Evolutionary conservation across 2,113 vertebrate genomes (phyloP).

Genomic region (Macquaria ambigua): DNA sequence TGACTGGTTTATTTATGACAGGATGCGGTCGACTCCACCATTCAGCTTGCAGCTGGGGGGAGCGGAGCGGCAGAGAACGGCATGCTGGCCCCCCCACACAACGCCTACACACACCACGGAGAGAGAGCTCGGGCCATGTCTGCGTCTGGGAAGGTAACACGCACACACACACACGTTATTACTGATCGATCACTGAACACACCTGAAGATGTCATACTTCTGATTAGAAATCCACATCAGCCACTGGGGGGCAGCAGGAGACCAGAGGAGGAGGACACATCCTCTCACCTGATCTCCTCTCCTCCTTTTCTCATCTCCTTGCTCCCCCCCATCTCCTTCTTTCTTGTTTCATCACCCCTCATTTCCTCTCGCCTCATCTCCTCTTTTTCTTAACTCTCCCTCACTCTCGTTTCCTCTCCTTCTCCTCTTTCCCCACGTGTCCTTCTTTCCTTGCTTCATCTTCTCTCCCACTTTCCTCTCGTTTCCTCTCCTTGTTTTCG

Average conservation of each 20-base stretch:
- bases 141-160: conserved; percentile 78
- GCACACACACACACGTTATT: neutral
- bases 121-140: conserved; percentile 79
- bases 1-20: conserved; percentile 26
- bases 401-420: neutral
- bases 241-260: conserved; percentile 33
- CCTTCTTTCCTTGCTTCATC: neutral
- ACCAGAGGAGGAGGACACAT: neutral
- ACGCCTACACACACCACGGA: conserved; percentile 50
- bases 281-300: neutral
- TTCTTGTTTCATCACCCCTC: neutral
- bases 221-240: neutral
- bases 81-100: conserved; percentile 62
- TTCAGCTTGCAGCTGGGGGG: conserved; percentile 53
- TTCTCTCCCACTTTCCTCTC: neutral
- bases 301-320: neutral
- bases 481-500: neutral
- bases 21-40: conserved; percentile 64
- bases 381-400: neutral
- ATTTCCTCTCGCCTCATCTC: neutral
- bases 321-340: neutral
- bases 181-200: no score
- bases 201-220: neutral
- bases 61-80: conserved; percentile 71
- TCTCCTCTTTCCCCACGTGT: neutral